A percentile compares a stretch with the other conserved stretches of the same genome.
phyloP scores from a whole-genome alignment of 2,888 invertebrate species.

The Heliconius ethilla region DNA sequence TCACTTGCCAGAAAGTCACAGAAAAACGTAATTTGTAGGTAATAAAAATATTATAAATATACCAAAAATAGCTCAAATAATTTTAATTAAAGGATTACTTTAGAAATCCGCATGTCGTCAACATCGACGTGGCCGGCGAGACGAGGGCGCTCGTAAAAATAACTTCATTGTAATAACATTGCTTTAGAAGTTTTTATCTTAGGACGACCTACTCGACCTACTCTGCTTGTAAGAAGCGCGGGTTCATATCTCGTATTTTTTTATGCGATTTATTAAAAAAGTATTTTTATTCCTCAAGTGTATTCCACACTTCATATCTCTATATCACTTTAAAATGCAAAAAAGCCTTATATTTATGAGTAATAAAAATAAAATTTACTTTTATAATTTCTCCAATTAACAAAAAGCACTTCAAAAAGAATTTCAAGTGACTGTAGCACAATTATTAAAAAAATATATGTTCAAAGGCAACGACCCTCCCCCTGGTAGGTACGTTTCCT shows the following conservation, averaged over 20 bases:
- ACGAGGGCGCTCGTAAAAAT: constrained; percentile 37
- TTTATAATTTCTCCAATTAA: background rate
- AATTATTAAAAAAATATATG: background rate
- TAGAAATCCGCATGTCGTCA: constrained; percentile 28
- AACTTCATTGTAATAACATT: constrained; percentile 34
- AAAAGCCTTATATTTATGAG: background rate
- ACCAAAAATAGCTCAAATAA: constrained; percentile 19
- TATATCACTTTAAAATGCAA: background rate
- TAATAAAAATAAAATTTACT: background rate
- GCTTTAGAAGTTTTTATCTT: background rate
- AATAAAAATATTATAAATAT: constrained; percentile 19
- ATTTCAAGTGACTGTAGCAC: background rate
- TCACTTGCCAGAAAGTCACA: background rate
- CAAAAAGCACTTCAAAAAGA: background rate
- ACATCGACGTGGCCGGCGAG: constrained; percentile 31
- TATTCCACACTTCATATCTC: too few species aligned
- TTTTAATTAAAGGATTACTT: constrained; percentile 39
- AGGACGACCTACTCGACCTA: too few species aligned
- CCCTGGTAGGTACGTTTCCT: background rate
- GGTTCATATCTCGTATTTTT: background rate
- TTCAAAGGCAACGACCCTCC: background rate
- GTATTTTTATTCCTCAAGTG: too few species aligned
- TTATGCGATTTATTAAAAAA: background rate
- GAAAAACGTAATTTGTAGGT: background rate
- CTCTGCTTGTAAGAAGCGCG: background rate